Conservation (phyloP, 2,113 vertebrate genomes). For the Erpornis zantholeuca region DNA sequence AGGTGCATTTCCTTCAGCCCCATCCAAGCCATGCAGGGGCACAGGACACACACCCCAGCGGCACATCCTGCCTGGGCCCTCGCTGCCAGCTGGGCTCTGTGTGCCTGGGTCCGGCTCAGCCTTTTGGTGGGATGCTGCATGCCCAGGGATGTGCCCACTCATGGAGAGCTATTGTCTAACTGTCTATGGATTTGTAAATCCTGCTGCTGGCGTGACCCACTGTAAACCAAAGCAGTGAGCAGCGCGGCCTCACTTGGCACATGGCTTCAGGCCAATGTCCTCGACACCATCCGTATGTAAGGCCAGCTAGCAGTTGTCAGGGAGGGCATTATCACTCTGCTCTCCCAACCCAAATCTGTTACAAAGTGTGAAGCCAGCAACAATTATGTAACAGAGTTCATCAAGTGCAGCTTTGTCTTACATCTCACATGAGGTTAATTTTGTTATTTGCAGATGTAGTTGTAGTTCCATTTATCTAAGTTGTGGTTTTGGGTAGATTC, state of each 20-base stretch:
- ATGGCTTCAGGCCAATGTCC: background rate
- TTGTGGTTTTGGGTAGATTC: background rate
- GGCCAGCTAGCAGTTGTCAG: background rate
- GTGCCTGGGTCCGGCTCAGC: background rate
- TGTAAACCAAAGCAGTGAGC: background rate
- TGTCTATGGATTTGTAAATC: background rate
- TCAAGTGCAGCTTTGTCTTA: background rate
- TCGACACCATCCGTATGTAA: background rate
- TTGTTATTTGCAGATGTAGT: background rate
- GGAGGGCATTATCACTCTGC: background rate
- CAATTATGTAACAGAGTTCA: background rate
- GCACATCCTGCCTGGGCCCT: background rate
- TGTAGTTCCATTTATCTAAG: background rate
- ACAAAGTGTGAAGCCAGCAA: background rate
- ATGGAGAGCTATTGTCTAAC: background rate
- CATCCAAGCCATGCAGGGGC: background rate
- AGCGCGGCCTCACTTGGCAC: background rate
- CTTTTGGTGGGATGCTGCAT: background rate
- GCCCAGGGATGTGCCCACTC: background rate
- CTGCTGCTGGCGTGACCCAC: background rate
- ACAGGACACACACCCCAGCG: background rate
- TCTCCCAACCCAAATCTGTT: background rate
- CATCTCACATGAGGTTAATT: background rate
- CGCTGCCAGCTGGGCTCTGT: background rate
- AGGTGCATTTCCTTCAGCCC: background rate